Evolutionary conservation across 2,888 invertebrate genomes (phyloP), one percentile per base, ranked within the genome.

Genomic region (Rhorus exstirpatorius): DNA sequence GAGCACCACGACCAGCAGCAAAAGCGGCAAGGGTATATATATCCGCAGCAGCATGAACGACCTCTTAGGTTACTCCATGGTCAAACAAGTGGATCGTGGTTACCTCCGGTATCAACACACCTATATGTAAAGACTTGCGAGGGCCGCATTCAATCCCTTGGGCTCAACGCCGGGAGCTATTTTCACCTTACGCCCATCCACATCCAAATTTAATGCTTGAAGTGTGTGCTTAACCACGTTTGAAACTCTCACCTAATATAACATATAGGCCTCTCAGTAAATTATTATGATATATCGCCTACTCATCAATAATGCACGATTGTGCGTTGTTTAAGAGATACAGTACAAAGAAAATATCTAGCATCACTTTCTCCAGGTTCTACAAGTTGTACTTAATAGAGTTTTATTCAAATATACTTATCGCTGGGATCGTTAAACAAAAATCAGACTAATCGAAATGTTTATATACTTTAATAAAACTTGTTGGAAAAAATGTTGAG

Each of bases 11-110:
- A 24, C 76, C 35, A 63, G 61, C 24, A 68, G 55, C 44, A 53
- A 10, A 46, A 58, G 53, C n/a, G 17, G 31, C 38, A 75, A 68
- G n/a, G 35, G 35, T 51, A 21, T 38, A n/a, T n/a, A n/a, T n/a
- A n/a, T n/a, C 51, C 51, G 51, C 10, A 10, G 14, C 58, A 76
- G 19, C 41, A 46, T 38, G 41, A 19, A 55, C 55, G 44, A 68
- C 68, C 49, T 51, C 63, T 65, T 55, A 41, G 53, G 44, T 74
- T 74, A 44, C 61, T 61, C 41, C 67, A 21, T 68, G 74, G 60
- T 68, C 74, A 67, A 79, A 74, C 74, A 74, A 38, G 51, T 79
- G 41, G 61, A 55, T 63, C 44, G 65, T 44, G 61, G 53, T 75
- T 35, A 51, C 44, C 67, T 53, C 53, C 6, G 8, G 14, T 44